These are phyloP conservation scores for Cliona cf. orientalis DNA, from an alignment of 37 sponge, comb jelly and placozoan genomes.

Conservation along the genomic window DNA sequence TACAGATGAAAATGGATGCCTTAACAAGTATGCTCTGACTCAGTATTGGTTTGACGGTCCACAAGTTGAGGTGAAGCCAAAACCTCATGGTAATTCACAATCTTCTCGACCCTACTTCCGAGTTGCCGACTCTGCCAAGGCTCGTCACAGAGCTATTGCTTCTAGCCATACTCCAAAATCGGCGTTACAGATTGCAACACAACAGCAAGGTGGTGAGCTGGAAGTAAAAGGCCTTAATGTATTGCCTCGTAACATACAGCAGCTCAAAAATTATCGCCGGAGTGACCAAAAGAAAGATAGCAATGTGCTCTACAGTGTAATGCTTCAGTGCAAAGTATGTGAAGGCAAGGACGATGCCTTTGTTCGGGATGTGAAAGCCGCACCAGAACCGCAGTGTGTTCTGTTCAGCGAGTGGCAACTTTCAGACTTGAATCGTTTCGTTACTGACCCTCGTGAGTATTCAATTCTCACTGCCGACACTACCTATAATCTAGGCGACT, in stretches of 20 bases:
- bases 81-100: slow-evolving; percentile 8
- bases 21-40: neutral
- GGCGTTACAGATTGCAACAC: slow-evolving; percentile 30
- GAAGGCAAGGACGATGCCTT: slow-evolving; percentile 34
- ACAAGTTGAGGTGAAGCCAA: neutral
- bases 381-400: slow-evolving; percentile 52
- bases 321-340: slow-evolving; percentile 49
- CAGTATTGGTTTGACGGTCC: slow-evolving; percentile 20
- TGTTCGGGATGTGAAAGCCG: slow-evolving; percentile 52
- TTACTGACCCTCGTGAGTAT: neutral
- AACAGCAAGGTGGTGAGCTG: slow-evolving; percentile 31
- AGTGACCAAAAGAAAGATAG: neutral
- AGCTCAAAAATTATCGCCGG: slow-evolving; percentile 4
- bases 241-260: slow-evolving; percentile 4
- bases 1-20: neutral
- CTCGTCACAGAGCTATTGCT: slow-evolving; percentile 16
- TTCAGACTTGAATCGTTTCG: slow-evolving; percentile 30
- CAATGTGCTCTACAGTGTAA: slow-evolving; percentile 47
- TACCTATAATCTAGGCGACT: slow-evolving; percentile 54
- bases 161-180: slow-evolving; percentile 4
- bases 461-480: slow-evolving; percentile 44
- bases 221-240: slow-evolving; percentile 7
- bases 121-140: slow-evolving; percentile 28
- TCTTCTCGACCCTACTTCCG: slow-evolving; percentile 15
- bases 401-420: slow-evolving; percentile 48